Evolutionary conservation across 2,113 vertebrate genomes (phyloP).

Genomic region (Engystomops pustulosus): DNA sequence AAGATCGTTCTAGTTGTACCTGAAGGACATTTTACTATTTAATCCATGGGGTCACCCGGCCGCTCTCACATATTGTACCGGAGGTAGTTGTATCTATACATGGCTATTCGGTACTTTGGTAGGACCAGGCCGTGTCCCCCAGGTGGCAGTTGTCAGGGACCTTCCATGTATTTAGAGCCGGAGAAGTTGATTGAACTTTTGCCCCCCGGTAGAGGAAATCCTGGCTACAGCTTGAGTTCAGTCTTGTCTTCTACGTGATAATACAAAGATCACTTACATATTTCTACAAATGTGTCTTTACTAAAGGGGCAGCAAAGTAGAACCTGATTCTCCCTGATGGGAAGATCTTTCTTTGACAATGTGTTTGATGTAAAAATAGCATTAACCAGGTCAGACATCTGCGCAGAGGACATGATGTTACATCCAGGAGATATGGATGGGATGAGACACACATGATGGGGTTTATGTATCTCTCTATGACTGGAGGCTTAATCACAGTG

Average conservation of each 20-base stretch:
- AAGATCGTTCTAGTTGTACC: too few species aligned
- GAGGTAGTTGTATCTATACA: too few species aligned
- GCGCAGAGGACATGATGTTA: constrained; percentile 2
- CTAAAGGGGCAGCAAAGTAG: background rate
- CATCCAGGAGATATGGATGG: constrained; percentile 33
- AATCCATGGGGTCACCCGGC: too few species aligned
- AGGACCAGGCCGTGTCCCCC: too few species aligned
- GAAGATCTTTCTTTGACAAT: background rate
- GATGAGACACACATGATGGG: constrained; percentile 13
- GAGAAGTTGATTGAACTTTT: too few species aligned
- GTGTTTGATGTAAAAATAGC: constrained; percentile 39
- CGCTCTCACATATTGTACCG: too few species aligned
- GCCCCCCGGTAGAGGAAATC: too few species aligned
- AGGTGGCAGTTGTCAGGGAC: too few species aligned
- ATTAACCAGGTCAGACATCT: background rate
- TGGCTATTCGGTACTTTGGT: too few species aligned
- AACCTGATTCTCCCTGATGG: background rate
- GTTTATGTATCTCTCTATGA: constrained; percentile 49
- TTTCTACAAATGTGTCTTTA: background rate
- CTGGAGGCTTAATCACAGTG: background rate
- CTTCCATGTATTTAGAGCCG: too few species aligned
- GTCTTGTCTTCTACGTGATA: background rate
- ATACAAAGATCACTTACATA: background rate
- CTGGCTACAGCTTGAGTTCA: too few species aligned
- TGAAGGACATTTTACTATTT: too few species aligned